Base-by-base conservation (phyloP, 2,113 vertebrate genomes). In the Tragelaphus imberbis region DNA sequence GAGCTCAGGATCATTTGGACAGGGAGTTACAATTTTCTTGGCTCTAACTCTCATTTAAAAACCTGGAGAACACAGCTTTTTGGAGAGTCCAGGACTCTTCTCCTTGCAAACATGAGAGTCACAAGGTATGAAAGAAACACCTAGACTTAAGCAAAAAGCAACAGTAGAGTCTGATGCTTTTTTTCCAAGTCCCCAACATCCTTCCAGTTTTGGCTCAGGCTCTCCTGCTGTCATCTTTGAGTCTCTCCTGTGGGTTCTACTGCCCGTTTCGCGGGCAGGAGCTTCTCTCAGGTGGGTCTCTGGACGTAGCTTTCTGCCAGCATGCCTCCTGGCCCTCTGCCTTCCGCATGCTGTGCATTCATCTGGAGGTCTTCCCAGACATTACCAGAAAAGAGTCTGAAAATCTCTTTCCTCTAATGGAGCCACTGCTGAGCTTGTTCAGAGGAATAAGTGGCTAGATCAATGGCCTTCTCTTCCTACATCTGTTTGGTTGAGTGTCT, bases 291-390 rank as follows among this genome's bases (percentile, higher is more conserved):
- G 79, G 88, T 95, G 77, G 30, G 75, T 63, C 44, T 65, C 65
- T 90, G 75, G 40, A 36, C 7, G 6, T 5, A 65, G n/a, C 71
- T 85, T 87, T 47, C 61, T 77, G 92, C 87, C 95, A 93, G 71
- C 7, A 8, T 0, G 7, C 40, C 55, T 91, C 33, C 89, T 93
- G 95, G 85, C 63, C 71, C 19, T 10, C 47, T 63, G 71, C 63
- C 79, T 75, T 61, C 30, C 75, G 77, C 88, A 68, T 3, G 33
- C 55, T 77, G 55, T 6, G n/a, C 28, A 61, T 44, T 51, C 14
- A 12, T 77, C 88, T 92, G 93, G 97, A 97, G 30, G 65, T 65
- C 77, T 95, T 88, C 65, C 95, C 7, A 6, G 97, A 53, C 33
- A 56, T 88, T 88, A 86, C 59, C 77, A 61, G 51, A 79, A 71